Conservation (phyloP, 2,113 vertebrate genomes). For the Chlorodrepanis virens region DNA sequence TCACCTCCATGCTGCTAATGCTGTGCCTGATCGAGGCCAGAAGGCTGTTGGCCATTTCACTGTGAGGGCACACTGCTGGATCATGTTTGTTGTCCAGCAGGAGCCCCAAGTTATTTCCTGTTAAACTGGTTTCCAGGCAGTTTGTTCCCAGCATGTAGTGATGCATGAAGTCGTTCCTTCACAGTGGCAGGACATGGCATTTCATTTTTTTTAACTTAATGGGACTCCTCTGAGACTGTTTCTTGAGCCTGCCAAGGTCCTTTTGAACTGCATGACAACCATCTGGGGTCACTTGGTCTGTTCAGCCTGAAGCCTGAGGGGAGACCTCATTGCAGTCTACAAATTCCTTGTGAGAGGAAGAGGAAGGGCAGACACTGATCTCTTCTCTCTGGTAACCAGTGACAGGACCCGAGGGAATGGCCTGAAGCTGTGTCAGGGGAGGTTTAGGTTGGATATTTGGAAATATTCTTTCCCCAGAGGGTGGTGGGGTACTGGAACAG, state of each 20-base stretch:
- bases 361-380: background rate
- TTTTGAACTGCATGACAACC: background rate
- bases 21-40: background rate
- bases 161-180: background rate
- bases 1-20: background rate
- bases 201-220: background rate
- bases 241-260: background rate
- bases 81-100: rapidly evolving
- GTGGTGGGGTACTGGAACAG: rapidly evolving
- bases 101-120: background rate
- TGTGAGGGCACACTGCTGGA: background rate
- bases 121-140: background rate
- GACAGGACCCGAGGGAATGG: background rate
- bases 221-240: background rate
- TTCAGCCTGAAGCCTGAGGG: background rate
- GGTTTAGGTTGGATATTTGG: background rate
- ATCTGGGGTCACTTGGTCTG: background rate
- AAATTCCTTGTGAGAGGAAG: background rate
- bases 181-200: background rate
- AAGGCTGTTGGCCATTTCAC: background rate
- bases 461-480: background rate
- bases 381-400: background rate
- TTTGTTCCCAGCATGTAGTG: background rate
- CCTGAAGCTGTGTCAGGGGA: background rate
- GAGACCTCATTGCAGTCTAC: background rate